These are phyloP conservation scores for Bombylius discolor DNA, from an alignment of 2,888 invertebrate genomes.

Conservation along the genomic window DNA sequence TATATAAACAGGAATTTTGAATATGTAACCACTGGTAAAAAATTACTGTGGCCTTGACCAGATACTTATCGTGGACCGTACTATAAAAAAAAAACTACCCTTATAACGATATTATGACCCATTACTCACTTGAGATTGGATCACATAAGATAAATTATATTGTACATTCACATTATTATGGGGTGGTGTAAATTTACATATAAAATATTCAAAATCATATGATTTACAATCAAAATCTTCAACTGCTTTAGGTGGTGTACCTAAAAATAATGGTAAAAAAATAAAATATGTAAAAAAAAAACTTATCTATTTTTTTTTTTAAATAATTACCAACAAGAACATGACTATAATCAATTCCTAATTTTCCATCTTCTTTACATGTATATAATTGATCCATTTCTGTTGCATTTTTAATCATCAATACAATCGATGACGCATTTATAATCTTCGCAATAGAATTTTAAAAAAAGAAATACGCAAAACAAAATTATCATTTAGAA, in stretches of 20 bases:
- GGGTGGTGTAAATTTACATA: conserved; percentile 58
- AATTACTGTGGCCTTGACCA: too few relatives aligned
- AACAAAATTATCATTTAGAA: neutral
- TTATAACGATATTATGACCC: too few relatives aligned
- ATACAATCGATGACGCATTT: conserved; percentile 12
- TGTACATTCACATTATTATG: conserved; percentile 44
- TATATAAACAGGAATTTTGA: too few relatives aligned
- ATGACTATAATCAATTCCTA: conserved; percentile 5
- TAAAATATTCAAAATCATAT: conserved; percentile 57
- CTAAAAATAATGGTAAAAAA: conserved; percentile 20
- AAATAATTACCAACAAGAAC: conserved; percentile 9
- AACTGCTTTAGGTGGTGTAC: conserved; percentile 48
- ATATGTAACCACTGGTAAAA: too few relatives aligned
- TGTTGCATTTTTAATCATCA: conserved; percentile 10
- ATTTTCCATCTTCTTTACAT: conserved; percentile 7
- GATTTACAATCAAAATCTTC: conserved; percentile 60
- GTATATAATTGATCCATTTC: conserved; percentile 6
- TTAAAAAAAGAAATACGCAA: neutral
- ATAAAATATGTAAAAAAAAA: neutral
- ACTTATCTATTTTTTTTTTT: neutral
- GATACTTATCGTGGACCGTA: too few relatives aligned
- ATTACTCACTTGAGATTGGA: conserved; percentile 14
- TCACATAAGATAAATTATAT: conserved; percentile 39
- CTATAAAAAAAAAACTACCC: too few relatives aligned
- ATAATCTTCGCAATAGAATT: conserved; percentile 1